phyloP scores from a whole-genome alignment of 2,113 vertebrate species.

The Amphilophus citrinellus region DNA sequence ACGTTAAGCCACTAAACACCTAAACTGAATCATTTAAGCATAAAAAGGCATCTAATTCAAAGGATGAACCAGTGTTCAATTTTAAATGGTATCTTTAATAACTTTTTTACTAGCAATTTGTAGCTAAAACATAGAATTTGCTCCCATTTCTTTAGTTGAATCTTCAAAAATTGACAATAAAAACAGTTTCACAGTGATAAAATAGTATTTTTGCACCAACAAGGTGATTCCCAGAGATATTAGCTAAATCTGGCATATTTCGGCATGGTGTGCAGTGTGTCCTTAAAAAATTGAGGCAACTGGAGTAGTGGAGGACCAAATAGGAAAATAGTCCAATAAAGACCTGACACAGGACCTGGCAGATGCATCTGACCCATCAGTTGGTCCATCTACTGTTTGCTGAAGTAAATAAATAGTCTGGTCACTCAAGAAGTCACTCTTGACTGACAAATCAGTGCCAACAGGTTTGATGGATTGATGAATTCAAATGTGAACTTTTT shows the following conservation, averaged over 20 bases:
- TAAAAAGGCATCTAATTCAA: neutral
- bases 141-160: neutral
- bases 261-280: neutral
- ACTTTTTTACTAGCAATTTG: neutral
- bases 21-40: neutral
- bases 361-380: neutral
- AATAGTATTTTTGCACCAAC: neutral
- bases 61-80: neutral
- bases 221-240: neutral
- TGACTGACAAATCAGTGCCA: neutral
- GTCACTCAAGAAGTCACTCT: neutral
- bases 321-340: neutral
- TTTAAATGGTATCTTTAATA: neutral
- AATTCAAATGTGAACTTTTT: neutral
- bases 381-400: neutral
- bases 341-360: neutral
- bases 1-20: neutral
- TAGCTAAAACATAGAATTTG: neutral
- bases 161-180: neutral
- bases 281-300: neutral
- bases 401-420: neutral
- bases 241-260: neutral
- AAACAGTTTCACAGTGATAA: neutral
- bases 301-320: neutral
- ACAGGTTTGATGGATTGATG: neutral